Evolutionary conservation across 2,888 invertebrate species (phyloP).

Genomic region (Erebia epiphron): DNA sequence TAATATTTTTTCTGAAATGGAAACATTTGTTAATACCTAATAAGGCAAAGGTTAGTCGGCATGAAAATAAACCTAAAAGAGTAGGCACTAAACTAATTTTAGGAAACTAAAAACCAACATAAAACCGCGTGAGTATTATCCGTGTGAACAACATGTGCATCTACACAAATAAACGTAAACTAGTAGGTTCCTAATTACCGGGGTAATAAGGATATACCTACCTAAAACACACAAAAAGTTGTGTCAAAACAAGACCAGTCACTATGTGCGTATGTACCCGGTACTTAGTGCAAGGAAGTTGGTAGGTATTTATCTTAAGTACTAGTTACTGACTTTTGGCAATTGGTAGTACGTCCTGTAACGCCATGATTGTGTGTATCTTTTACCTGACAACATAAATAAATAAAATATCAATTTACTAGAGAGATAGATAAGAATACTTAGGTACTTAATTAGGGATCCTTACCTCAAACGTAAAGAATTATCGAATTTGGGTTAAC

Average conservation of each 20-base stretch:
- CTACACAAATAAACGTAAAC: background rate
- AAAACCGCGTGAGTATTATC: background rate
- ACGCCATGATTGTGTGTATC: constrained; percentile 52
- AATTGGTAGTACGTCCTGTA: constrained; percentile 42
- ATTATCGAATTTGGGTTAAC: no score
- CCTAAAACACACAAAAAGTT: background rate
- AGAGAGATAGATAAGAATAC: no score
- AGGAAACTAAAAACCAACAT: background rate
- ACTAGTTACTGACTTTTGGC: constrained; percentile 16
- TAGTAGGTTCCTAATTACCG: background rate
- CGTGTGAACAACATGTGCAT: background rate
- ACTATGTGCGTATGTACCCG: background rate
- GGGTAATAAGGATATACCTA: background rate
- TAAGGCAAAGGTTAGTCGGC: background rate
- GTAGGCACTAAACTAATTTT: background rate
- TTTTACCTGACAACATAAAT: constrained; percentile 51
- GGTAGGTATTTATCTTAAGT: background rate
- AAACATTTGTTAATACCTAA: background rate
- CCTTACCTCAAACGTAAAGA: no score
- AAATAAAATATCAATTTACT: background rate
- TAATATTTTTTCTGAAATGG: constrained; percentile 55
- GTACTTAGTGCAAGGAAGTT: background rate
- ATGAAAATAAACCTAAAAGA: background rate
- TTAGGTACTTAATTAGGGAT: no score
- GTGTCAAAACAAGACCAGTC: background rate